Conservation (phyloP, 2,113 vertebrate species). For the Proterorhinus semilunaris region DNA sequence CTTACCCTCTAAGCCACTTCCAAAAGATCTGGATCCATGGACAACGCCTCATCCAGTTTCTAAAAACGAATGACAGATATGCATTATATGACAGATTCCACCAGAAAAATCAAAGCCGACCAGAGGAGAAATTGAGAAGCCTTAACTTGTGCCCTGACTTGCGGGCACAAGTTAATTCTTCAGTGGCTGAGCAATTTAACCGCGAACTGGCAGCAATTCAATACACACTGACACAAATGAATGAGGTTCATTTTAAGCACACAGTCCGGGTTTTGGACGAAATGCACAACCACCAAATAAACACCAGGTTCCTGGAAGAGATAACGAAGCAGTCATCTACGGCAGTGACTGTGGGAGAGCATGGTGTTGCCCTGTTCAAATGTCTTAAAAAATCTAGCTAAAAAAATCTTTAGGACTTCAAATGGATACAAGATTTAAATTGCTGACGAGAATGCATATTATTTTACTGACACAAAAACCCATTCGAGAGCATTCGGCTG, state of each 20-base stretch:
- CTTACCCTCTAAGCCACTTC: no score
- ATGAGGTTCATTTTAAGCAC: conserved; percentile 3
- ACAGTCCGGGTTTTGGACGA: background rate
- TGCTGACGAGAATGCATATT: no score
- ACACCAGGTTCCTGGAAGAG: background rate
- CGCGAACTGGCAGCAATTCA: background rate
- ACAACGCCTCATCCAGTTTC: no score
- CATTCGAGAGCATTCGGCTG: no score
- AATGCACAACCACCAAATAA: background rate
- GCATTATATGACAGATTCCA: conserved; percentile 9
- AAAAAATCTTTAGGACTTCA: no score
- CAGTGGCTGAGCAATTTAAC: background rate
- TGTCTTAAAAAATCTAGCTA: no score
- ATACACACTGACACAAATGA: background rate
- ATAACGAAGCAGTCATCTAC: background rate
- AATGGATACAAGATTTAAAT: no score
- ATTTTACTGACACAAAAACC: no score
- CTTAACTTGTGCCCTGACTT: background rate
- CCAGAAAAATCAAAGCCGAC: conserved; percentile 10
- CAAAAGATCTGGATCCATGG: no score
- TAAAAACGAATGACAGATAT: no score
- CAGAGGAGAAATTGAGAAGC: conserved; percentile 5
- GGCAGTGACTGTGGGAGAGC: no score
- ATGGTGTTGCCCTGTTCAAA: no score
- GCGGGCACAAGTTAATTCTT: background rate